Evolutionary conservation across 2,797 vertebrate genomes (phyloP).

Genomic region (Graptemys geographica): DNA sequence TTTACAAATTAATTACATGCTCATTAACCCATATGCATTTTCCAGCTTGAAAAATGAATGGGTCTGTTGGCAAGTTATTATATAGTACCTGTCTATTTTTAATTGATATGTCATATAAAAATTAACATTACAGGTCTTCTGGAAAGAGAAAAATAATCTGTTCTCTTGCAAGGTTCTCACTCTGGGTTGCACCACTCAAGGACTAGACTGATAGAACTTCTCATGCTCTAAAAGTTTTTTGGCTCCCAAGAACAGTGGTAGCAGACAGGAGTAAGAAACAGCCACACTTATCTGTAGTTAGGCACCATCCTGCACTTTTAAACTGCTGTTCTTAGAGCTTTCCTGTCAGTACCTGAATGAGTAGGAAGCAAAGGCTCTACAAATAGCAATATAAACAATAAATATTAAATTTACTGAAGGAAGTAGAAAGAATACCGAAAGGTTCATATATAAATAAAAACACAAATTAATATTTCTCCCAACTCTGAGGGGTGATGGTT

Average conservation of each 20-base stretch:
- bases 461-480: background rate
- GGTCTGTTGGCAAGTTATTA: rapidly evolving
- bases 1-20: background rate
- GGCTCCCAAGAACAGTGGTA: background rate
- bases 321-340: background rate
- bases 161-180: background rate
- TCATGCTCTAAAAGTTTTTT: background rate
- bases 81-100: rapidly evolving
- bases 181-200: background rate
- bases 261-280: background rate
- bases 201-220: background rate
- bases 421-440: rapidly evolving
- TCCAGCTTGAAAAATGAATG: background rate
- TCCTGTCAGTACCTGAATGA: background rate
- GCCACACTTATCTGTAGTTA: background rate
- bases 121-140: background rate
- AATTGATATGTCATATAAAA: background rate
- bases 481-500: background rate
- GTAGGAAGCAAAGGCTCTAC: background rate
- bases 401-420: background rate
- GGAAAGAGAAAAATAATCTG: rapidly evolving
- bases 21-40: background rate
- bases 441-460: background rate
- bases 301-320: background rate
- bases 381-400: background rate